phyloP scores from a whole-genome alignment of 1,140 invertebrate species.

The Tetraneura akinire region DNA sequence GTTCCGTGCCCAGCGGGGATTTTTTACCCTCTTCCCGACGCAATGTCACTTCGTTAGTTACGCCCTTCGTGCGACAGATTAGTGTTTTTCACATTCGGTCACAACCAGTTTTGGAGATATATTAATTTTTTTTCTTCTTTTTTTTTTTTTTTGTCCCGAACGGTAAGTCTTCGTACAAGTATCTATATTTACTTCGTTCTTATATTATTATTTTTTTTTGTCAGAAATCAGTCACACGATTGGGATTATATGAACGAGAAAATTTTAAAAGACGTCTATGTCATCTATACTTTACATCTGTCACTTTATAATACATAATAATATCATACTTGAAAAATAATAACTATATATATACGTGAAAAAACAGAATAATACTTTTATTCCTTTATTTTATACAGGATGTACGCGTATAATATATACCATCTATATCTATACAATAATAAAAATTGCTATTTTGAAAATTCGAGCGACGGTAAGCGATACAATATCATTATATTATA shows the following conservation, averaged over 20 bases:
- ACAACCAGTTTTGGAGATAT: slow-evolving; percentile 17
- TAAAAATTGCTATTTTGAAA: no score
- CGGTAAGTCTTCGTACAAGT: background rate
- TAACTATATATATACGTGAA: no score
- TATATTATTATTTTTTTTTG: no score
- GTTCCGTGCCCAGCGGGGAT: slow-evolving; percentile 17
- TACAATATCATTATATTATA: no score
- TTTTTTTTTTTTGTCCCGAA: background rate
- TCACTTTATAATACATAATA: no score
- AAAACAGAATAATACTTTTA: no score
- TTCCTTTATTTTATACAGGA: no score
- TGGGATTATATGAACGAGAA: background rate
- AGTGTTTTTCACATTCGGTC: slow-evolving; percentile 5
- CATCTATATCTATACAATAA: no score
- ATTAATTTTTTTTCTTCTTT: background rate
- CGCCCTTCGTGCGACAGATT: slow-evolving; percentile 12
- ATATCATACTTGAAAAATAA: background rate
- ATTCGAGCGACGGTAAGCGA: no score
- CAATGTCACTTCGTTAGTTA: slow-evolving; percentile 37
- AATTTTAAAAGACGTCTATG: background rate
- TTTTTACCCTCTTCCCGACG: background rate
- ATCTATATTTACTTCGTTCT: background rate
- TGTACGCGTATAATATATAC: no score
- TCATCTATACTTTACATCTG: background rate
- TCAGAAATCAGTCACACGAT: slow-evolving; percentile 8